These are phyloP conservation scores for Meloidogyne chitwoodi DNA, from an alignment of 1,140 invertebrate species.

Conservation along the genomic window DNA sequence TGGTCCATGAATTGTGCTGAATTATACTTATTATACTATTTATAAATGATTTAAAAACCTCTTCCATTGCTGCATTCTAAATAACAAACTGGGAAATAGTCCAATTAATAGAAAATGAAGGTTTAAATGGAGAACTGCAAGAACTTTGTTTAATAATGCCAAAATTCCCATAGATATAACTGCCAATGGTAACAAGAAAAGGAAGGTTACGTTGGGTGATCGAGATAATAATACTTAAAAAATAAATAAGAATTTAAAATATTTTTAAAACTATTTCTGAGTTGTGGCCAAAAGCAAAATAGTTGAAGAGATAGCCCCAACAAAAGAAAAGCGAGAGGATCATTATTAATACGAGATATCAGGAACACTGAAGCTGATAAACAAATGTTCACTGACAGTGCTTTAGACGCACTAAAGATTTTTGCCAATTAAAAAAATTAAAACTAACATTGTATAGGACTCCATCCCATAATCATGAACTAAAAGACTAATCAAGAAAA, in stretches of 20 bases:
- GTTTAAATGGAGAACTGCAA: conserved; percentile 63
- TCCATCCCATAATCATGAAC: conserved; percentile 85
- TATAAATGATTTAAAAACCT: conserved; percentile 62
- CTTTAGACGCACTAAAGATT: conserved; percentile 44
- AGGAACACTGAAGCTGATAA: conserved; percentile 72
- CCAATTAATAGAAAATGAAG: conserved; percentile 63
- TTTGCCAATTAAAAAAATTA: background rate
- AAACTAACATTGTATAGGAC: conserved; percentile 45
- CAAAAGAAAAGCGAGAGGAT: conserved; percentile 80
- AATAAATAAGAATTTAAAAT: conserved; percentile 36
- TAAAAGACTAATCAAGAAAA: conserved; percentile 80
- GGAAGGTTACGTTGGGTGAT: conserved; percentile 8
- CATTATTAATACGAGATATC: conserved; percentile 75
- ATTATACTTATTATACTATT: conserved; percentile 28
- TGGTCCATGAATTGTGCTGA: conserved; percentile 80
- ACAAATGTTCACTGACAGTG: conserved; percentile 47
- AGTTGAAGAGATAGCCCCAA: conserved; percentile 78
- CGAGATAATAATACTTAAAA: background rate
- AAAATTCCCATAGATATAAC: conserved; percentile 29
- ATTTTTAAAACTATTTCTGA: conserved; percentile 68
- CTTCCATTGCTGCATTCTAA: conserved; percentile 77
- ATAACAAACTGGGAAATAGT: conserved; percentile 74
- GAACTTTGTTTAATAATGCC: conserved; percentile 59
- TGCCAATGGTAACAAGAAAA: conserved; percentile 6
- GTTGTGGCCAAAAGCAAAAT: conserved; percentile 80